Base-by-base conservation (phyloP, 37 sponge, comb jelly and placozoan genomes). In the Dysidea cf. avara region DNA sequence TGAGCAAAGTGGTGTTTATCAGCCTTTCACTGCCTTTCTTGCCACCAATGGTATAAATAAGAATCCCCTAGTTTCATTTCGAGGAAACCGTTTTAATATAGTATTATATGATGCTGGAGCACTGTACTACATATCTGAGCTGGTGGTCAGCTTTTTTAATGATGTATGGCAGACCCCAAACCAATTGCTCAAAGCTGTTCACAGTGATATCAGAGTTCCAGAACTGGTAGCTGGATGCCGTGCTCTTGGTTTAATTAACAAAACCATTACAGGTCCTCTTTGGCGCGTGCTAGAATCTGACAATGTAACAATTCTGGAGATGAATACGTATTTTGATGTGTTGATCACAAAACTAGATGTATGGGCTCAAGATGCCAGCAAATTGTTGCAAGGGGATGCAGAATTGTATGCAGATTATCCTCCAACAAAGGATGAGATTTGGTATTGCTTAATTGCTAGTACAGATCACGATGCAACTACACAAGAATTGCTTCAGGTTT, bases 71-170 rank as follows among this genome's bases (percentile, higher is more conserved):
- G 79, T 69, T 33, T 6, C 61, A 26, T 69, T 79, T 24, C 17
- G 40, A 53, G 68, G 78, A 13, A 77, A 77, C 17, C 66, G 78
- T 7, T 75, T 77, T 26, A 79, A 79, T 68, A 68, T 79, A 17
- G 5, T 79, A 14, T 79, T 79, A 39, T 79, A 69, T 69, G 70
- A 79, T 69, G 79, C 53, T 31, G 70, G 70, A 47, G 79, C 35
- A 24, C 21, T 79, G 1, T 68, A 30, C 63, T 69, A 33, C 52
- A n/a, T 79, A 14, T 24, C 49, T 32, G 7, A 30, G 7, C 57
- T 20, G 7, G 24, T 79, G 3, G 31, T 32, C 7, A 28, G 39
- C 7, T 79, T 79, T 71, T 30, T 69, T 18, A 64, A 16, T 7
- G 53, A 79, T 16, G 69, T 68, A 12, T 79, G 51, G 49, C 34